Conservation (phyloP, 2,888 invertebrate genomes). For the Drosophila pegasa region DNA sequence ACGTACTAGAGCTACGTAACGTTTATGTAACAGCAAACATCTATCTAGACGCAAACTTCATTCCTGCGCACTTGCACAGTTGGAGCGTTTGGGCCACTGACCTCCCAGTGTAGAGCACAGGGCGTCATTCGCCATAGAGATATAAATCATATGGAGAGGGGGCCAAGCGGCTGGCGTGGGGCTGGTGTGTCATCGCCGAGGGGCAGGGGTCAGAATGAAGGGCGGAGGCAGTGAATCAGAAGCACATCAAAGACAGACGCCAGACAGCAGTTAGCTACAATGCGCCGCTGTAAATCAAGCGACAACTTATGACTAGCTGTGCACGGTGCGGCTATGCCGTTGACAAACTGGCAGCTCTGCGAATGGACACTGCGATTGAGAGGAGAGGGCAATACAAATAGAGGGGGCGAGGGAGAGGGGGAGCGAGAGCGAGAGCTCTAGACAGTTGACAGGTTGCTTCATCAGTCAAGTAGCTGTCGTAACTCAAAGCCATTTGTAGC, state of each 20-base stretch:
- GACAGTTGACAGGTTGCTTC: conserved; percentile 30
- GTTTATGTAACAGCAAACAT: not conserved
- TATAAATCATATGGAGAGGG: conserved; percentile 37
- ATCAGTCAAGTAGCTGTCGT: conserved; percentile 27
- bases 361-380: conserved; percentile 27
- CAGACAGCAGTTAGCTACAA: conserved; percentile 38
- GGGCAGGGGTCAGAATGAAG: not conserved
- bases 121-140: conserved; percentile 32
- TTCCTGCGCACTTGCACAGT: not conserved
- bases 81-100: conserved; percentile 49
- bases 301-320: conserved; percentile 51
- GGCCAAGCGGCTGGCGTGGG: not conserved
- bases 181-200: not conserved
- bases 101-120: conserved; percentile 20
- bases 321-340: conserved; percentile 29
- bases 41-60: not conserved
- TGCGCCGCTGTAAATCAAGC: conserved; percentile 47
- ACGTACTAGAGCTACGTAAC: conserved; percentile 2
- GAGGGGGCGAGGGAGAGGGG: conserved; percentile 8
- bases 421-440: not conserved
- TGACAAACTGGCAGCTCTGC: conserved; percentile 51
- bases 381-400: not conserved
- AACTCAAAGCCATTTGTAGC: conserved; percentile 36
- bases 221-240: conserved; percentile 8
- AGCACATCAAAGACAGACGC: conserved; percentile 40